phyloP scores from a whole-genome alignment of 2,113 vertebrate genomes.

The Phylloscopus whistleri region DNA sequence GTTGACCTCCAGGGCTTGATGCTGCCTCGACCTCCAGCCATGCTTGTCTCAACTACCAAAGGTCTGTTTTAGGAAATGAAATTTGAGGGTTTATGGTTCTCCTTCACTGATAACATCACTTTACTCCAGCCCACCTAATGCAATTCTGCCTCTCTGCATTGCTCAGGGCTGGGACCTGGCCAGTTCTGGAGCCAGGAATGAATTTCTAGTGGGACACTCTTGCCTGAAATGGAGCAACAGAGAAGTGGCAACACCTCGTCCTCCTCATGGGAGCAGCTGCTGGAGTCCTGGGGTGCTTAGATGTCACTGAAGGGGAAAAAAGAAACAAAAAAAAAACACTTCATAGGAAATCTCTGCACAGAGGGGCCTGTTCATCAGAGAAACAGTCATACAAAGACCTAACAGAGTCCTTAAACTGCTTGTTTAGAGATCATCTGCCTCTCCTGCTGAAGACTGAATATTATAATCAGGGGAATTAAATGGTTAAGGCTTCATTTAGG shows the following conservation, averaged over 20 bases:
- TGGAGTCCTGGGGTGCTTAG: not conserved
- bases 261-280: not conserved
- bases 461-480: not conserved
- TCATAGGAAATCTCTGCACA: not conserved
- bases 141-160: not conserved
- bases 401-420: not conserved
- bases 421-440: not conserved
- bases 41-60: constrained; percentile 72
- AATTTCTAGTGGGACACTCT: not conserved
- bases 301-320: not conserved
- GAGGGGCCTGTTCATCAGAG: not conserved
- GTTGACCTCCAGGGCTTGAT: not conserved
- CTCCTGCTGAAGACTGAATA: not conserved
- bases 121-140: not conserved
- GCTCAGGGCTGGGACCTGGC: not conserved
- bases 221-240: not conserved
- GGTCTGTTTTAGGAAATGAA: constrained; percentile 37
- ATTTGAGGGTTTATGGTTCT: not conserved
- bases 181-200: not conserved
- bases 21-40: constrained; percentile 3
- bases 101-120: not conserved
- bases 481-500: not conserved
- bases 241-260: not conserved
- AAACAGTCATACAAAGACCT: not conserved
- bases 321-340: not conserved